Base-by-base conservation (phyloP, 1,140 invertebrate genomes). In the Ectropis grisescens region DNA sequence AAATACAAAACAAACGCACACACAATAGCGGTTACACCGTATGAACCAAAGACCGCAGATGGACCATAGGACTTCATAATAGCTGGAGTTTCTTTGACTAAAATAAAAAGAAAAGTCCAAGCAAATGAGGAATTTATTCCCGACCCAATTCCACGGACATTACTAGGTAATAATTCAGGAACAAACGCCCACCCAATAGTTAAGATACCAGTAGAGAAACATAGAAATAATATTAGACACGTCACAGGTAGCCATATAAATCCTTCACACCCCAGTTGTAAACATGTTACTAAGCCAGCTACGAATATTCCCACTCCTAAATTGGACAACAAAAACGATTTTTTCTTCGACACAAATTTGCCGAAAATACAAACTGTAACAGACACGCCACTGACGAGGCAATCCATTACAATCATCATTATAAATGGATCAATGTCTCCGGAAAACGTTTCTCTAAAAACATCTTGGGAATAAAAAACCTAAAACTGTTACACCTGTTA, bases 151-250 rank as follows among this genome's bases (percentile, higher is more conserved):
- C 67, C 62, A 32, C 69, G 61, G 10, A 76, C 48, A 27, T 59
- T 58, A 1, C 43, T 44, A 4, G 74, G 54, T 41, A 69, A 74
- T 34, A 79, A 46, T 43, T 79, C 74, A 5, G 59, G 51, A n/a
- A 68, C 33, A 29, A 72, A 52, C n/a, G 67, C 50, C 55, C 58
- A 62, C 2, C 56, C 47, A 12, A 70, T 37, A 1, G 51, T 42
- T 1, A 75, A 33, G 1, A 50, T 56, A 13, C 50, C 49, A 13
- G 41, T 42, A n/a, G n/a, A n/a, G 12, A 62, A 47, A n/a, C 31
- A 11, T 8, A 54, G 41, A 37, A 64, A 76, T 2, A 57, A 4
- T 12, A 69, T 38, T 11, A 69, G 43, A 1, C 51, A 45, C 4
- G 41, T 36, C 5, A 69, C 34, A 24, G 59, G 57, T 8, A 74